phyloP scores from a whole-genome alignment of 2,113 vertebrate genomes.

The Strix aluco region DNA sequence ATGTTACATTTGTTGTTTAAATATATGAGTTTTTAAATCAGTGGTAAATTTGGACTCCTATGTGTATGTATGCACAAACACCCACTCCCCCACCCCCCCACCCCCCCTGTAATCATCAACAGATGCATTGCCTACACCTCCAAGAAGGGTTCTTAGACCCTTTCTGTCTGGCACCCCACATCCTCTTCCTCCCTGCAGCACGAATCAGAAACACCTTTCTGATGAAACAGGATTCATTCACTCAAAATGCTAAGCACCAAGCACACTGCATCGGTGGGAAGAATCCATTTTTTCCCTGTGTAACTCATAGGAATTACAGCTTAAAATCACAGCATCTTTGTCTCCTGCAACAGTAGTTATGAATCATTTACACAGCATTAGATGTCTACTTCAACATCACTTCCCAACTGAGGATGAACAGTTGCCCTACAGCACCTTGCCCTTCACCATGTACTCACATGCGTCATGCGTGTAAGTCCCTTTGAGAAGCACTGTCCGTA shows the following conservation, averaged over 20 bases:
- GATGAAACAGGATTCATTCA: background rate
- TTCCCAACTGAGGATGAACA: background rate
- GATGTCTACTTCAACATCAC: background rate
- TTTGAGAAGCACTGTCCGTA: background rate
- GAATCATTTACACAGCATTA: background rate
- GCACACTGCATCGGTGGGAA: background rate
- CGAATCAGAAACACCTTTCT: background rate
- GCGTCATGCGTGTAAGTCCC: background rate
- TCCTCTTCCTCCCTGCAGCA: background rate
- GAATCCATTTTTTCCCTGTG: background rate
- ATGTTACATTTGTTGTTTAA: background rate
- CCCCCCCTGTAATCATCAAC: background rate
- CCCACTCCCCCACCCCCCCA: too few species aligned
- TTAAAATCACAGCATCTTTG: background rate
- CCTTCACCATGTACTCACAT: background rate
- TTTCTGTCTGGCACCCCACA: background rate
- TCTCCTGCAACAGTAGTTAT: background rate
- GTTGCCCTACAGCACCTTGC: background rate
- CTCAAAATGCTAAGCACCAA: background rate
- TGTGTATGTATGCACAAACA: background rate
- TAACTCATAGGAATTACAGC: background rate
- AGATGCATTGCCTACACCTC: background rate
- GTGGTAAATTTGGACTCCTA: background rate
- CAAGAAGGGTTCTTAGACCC: background rate
- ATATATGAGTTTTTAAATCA: background rate